A percentile compares a stretch with the other conserved stretches of the same genome.
phyloP scores from a whole-genome alignment of 2,113 vertebrate genomes.

The Nothoprocta pentlandii region DNA sequence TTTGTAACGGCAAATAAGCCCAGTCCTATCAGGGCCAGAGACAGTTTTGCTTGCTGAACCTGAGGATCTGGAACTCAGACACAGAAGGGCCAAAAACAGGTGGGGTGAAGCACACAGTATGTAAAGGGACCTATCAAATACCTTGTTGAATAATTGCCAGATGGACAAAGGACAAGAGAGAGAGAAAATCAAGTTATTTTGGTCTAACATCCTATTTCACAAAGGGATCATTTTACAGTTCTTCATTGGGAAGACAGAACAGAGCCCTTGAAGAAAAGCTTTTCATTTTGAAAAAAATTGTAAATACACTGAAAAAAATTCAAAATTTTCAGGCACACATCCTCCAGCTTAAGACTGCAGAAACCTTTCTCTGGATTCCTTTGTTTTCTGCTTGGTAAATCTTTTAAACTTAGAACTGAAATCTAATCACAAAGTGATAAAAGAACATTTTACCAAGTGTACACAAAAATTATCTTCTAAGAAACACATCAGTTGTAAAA shows the following conservation, averaged over 20 bases:
- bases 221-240: background rate
- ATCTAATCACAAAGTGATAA: background rate
- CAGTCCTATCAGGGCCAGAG: background rate
- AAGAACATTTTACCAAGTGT: background rate
- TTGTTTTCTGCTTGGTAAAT: background rate
- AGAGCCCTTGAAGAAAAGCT: background rate
- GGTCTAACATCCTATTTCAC: background rate
- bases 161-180: background rate
- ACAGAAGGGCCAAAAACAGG: background rate
- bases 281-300: background rate
- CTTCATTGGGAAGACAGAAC: background rate
- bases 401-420: background rate
- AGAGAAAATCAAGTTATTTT: background rate
- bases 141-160: background rate
- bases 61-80: background rate
- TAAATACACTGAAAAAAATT: background rate
- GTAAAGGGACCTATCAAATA: background rate
- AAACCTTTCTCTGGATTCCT: background rate
- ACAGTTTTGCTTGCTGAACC: background rate
- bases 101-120: background rate
- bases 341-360: background rate
- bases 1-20: background rate
- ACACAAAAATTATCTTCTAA: background rate
- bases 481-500: background rate
- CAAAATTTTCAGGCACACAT: background rate